These are phyloP conservation scores for Leucania comma DNA, from an alignment of 2,888 invertebrate species.

Conservation along the genomic window DNA sequence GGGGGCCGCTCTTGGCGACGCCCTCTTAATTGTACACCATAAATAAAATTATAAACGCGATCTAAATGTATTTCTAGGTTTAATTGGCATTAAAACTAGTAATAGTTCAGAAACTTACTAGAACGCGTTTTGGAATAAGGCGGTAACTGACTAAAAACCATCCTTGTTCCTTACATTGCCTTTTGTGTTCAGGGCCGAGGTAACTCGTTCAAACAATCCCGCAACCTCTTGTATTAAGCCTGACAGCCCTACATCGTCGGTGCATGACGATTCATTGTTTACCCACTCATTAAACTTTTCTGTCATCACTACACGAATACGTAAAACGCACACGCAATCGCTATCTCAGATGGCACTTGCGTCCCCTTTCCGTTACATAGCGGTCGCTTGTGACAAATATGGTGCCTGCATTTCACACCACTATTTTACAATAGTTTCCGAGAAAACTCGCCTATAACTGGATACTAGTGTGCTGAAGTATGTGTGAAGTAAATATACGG, in stretches of 20 bases:
- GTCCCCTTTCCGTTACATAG: conserved; percentile 70
- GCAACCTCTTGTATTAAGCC: background rate
- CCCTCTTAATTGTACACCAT: no score
- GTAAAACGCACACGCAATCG: conserved; percentile 19
- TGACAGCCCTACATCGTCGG: no score
- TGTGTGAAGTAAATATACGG: conserved; percentile 36
- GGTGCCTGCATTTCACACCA: conserved; percentile 54
- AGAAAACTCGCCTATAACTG: conserved; percentile 54
- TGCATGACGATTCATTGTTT: background rate
- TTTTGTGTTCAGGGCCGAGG: no score
- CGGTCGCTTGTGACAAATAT: conserved; percentile 69
- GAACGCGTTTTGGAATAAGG: no score
- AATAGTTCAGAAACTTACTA: no score
- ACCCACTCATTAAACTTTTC: conserved; percentile 10
- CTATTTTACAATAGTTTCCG: conserved; percentile 58
- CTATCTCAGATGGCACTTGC: conserved; percentile 50
- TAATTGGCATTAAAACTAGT: no score
- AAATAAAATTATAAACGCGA: no score
- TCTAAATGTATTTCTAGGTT: no score
- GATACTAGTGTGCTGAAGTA: conserved; percentile 44
- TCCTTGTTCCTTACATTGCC: no score
- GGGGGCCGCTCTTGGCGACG: no score
- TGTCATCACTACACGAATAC: conserved; percentile 35
- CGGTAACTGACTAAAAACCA: no score
- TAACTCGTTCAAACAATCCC: no score